These are phyloP conservation scores for Mohoua ochrocephala DNA, from an alignment of 2,113 vertebrate species.

Conservation along the genomic window DNA sequence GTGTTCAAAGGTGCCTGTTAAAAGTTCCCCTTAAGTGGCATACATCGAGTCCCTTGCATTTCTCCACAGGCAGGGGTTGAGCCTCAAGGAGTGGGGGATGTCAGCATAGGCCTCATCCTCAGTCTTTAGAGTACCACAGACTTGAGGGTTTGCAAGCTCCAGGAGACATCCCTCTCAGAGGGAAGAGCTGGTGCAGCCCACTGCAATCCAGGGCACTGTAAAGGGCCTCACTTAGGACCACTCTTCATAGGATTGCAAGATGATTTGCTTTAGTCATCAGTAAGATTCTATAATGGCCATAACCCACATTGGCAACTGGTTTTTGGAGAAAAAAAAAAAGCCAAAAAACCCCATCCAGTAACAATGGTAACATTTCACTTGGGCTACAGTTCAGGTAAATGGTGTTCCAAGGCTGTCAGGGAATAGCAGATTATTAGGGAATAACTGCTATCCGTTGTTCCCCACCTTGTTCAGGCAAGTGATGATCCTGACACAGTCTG, in stretches of 20 bases:
- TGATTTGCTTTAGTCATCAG: not conserved
- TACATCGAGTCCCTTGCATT: not conserved
- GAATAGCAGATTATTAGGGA: not conserved
- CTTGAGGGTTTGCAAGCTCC: not conserved
- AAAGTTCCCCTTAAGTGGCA: not conserved
- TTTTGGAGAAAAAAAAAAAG: not conserved
- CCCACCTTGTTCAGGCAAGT: not conserved
- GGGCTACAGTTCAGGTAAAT: not conserved
- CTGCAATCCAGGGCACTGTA: not conserved
- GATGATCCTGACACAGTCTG: not conserved
- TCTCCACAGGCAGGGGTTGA: not conserved
- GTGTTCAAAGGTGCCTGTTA: not conserved
- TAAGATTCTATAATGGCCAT: not conserved
- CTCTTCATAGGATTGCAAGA: not conserved
- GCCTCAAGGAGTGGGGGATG: not conserved
- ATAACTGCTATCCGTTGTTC: not conserved
- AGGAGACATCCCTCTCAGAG: not conserved
- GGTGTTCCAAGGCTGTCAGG: not conserved
- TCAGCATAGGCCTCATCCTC: not conserved
- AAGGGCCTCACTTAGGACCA: not conserved
- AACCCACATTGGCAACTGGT: not conserved
- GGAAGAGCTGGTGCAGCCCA: not conserved
- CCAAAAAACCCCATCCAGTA: not conserved
- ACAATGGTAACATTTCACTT: not conserved
- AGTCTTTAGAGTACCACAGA: not conserved